phyloP scores from a whole-genome alignment of 1,140 invertebrate genomes.

The Nomia melanderi region DNA sequence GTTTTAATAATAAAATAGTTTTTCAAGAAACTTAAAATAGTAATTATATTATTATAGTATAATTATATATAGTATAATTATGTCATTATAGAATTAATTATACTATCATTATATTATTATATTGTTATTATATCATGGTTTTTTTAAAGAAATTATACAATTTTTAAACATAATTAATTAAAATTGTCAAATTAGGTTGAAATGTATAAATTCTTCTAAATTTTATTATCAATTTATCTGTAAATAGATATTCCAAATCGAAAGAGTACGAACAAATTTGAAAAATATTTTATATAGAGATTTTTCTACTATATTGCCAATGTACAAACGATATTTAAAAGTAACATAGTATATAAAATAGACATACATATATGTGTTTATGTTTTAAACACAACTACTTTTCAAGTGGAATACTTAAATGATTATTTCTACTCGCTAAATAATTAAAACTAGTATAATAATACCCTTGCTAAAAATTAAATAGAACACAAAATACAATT shows the following conservation, averaged over 20 bases:
- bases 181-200: background rate
- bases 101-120: too few species aligned
- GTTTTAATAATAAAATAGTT: background rate
- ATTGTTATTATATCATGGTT: too few species aligned
- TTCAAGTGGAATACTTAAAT: background rate
- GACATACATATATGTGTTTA: background rate
- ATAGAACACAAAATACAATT: background rate
- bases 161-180: conserved; percentile 14
- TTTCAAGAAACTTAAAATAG: conserved; percentile 3
- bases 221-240: background rate
- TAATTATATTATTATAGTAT: background rate
- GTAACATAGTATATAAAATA: conserved; percentile 19
- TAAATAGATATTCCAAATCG: background rate
- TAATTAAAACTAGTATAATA: background rate
- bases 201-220: conserved; percentile 5
- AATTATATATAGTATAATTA: too few species aligned
- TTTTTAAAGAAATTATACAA: too few species aligned
- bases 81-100: too few species aligned
- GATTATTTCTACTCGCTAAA: background rate
- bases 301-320: background rate
- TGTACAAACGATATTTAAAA: background rate
- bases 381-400: background rate
- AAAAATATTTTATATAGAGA: background rate
- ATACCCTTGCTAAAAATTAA: background rate
- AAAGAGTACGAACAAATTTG: background rate